Conservation (phyloP, 2,888 invertebrate species). For the Kryphioiulus occultus region DNA sequence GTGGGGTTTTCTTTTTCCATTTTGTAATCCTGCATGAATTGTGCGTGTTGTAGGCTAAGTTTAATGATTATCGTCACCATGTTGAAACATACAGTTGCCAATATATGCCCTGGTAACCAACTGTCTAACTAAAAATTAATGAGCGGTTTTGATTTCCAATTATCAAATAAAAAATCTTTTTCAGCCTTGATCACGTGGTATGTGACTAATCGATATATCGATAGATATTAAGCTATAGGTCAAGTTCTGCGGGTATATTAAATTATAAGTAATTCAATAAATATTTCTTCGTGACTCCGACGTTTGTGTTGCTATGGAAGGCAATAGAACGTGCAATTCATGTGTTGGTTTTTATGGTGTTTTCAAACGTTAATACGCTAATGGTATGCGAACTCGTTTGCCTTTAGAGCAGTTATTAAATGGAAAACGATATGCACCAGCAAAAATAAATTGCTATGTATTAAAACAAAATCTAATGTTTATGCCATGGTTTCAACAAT, state of each 20-base stretch:
- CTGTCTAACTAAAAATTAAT: not conserved
- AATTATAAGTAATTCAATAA: not conserved
- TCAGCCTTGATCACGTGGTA: not conserved
- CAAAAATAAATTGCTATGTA: not conserved
- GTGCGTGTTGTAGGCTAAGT: not conserved
- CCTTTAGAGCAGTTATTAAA: not conserved
- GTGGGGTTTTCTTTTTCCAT: not conserved
- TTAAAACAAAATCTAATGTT: not conserved
- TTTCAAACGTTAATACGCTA: not conserved
- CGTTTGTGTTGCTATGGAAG: not conserved
- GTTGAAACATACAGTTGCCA: not conserved
- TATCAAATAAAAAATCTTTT: not conserved
- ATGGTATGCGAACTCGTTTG: not conserved
- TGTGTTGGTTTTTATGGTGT: not conserved
- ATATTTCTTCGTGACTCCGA: not conserved
- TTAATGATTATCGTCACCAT: slow-evolving; percentile 25
- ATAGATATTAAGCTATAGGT: not conserved
- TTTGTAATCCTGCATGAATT: not conserved
- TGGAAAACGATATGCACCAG: not conserved
- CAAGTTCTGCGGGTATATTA: not conserved
- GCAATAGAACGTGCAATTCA: not conserved
- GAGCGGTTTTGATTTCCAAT: slow-evolving; percentile 13
- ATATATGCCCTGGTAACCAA: not conserved
- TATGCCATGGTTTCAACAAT: too few relatives aligned
- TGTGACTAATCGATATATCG: not conserved